A percentile compares a stretch with the other conserved stretches of the same genome.
phyloP scores from a whole-genome alignment of 2,888 invertebrate species.

The Rhagonycha lutea region DNA sequence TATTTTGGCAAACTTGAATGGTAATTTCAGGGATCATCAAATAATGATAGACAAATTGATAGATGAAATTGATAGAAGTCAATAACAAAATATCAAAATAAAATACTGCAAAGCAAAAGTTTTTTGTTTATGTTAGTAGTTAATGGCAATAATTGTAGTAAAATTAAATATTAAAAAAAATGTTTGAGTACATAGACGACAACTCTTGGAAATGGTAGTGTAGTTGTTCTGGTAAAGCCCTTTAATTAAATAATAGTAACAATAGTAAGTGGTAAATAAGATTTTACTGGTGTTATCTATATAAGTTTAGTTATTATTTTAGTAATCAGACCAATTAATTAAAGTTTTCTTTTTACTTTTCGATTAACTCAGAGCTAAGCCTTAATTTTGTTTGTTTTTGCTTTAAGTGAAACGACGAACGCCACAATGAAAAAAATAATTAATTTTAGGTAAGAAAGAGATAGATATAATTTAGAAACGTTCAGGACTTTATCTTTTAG shows the following conservation, averaged over 20 bases:
- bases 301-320: not conserved
- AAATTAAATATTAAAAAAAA: not conserved
- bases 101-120: no score
- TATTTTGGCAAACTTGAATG: not conserved
- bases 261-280: not conserved
- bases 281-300: not conserved
- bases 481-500: constrained; percentile 13
- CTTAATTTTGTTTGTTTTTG: not conserved
- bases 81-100: not conserved
- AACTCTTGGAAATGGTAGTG: not conserved
- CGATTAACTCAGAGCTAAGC: not conserved
- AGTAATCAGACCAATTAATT: not conserved
- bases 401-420: not conserved
- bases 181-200: not conserved
- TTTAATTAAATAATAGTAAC: not conserved
- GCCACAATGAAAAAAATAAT: not conserved
- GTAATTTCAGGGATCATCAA: not conserved
- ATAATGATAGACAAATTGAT: not conserved
- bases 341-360: not conserved
- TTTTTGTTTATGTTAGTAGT: no score
- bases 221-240: not conserved
- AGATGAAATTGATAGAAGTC: not conserved
- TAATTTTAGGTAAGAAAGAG: constrained; percentile 1
- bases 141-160: not conserved
- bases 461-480: not conserved